Conservation (phyloP, 2,888 invertebrate species). For the Nemoura dubitans region DNA sequence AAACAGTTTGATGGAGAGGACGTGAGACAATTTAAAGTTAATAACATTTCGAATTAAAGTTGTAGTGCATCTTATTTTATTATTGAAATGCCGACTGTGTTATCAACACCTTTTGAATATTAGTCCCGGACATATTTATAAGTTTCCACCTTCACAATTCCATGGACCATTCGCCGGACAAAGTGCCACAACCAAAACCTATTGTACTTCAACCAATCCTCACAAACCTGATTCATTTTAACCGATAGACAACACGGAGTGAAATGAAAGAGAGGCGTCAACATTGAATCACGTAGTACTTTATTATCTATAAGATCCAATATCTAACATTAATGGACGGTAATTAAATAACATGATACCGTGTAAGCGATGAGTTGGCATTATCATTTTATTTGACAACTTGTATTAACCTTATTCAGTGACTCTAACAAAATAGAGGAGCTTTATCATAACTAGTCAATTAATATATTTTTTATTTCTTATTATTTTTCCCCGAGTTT, state of each 20-base stretch:
- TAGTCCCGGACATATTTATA: too few relatives aligned
- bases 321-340: slow-evolving; percentile 33
- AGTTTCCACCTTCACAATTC: too few relatives aligned
- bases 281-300: slow-evolving; percentile 17
- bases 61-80: background rate
- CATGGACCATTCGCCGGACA: background rate
- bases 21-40: too few relatives aligned
- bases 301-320: slow-evolving; percentile 31
- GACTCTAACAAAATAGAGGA: slow-evolving; percentile 19
- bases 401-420: slow-evolving; percentile 29
- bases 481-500: background rate
- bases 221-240: slow-evolving; percentile 2
- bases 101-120: background rate
- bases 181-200: background rate
- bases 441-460: slow-evolving; percentile 26
- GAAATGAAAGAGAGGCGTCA: slow-evolving; percentile 21
- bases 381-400: slow-evolving; percentile 34
- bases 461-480: slow-evolving; percentile 18
- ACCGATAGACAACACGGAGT: background rate
- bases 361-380: slow-evolving; percentile 24
- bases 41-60: background rate
- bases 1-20: too few relatives aligned
- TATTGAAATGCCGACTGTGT: background rate
- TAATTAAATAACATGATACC: slow-evolving; percentile 41
- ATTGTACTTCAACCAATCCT: background rate